Conservation (phyloP, 2,113 vertebrate genomes). For the Mellivora capensis region DNA sequence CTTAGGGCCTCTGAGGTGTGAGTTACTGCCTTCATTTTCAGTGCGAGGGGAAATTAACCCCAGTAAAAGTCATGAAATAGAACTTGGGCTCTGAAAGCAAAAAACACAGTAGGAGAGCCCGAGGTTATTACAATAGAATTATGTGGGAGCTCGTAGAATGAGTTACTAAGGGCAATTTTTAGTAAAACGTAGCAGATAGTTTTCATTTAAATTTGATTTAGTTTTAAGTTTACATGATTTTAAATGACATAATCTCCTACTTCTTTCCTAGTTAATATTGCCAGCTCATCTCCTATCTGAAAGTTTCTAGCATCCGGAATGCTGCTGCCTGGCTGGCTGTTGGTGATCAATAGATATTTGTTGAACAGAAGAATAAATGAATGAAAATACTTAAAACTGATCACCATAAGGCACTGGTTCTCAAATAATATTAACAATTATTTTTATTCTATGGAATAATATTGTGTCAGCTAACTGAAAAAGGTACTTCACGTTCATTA, state of each 20-base stretch:
- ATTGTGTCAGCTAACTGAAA: not conserved
- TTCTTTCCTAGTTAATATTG: constrained; percentile 14
- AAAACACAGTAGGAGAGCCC: not conserved
- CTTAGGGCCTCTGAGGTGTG: constrained; percentile 16
- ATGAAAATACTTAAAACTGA: not conserved
- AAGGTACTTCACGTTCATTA: not conserved
- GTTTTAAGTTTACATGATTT: constrained; percentile 34
- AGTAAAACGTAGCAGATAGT: not conserved
- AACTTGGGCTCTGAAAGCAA: constrained; percentile 24
- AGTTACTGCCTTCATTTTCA: constrained; percentile 9
- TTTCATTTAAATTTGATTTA: constrained; percentile 2
- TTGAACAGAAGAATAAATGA: not conserved
- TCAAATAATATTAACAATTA: not conserved
- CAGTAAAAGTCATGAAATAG: constrained; percentile 29
- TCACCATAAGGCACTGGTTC: not conserved
- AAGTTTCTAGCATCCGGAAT: not conserved
- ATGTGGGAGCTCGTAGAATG: not conserved
- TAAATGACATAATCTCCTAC: not conserved
- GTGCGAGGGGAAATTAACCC: constrained; percentile 50
- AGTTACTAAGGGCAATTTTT: constrained; percentile 9
- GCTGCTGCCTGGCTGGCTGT: not conserved
- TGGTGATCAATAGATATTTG: not conserved
- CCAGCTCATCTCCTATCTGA: not conserved
- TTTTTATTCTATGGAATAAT: not conserved
- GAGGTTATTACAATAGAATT: constrained; percentile 29